Conservation (phyloP, 2,888 invertebrate species). For the Leptopilina drosophilae region DNA sequence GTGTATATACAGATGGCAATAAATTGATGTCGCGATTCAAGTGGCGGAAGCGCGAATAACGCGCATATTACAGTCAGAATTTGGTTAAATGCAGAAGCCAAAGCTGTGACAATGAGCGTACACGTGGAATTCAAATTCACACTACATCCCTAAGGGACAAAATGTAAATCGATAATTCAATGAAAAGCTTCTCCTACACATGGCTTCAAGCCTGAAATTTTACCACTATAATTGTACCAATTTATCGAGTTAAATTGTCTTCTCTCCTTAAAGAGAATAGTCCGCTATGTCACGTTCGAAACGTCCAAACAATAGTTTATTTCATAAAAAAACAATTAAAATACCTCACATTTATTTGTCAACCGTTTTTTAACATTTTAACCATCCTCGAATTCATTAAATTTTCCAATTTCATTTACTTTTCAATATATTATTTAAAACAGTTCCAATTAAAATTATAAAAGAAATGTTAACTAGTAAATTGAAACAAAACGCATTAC, state of each 20-base stretch:
- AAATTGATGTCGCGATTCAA: conserved; percentile 32
- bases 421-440: too few relatives aligned
- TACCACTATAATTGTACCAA: conserved; percentile 13
- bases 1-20: conserved; percentile 1
- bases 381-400: too few relatives aligned
- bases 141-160: conserved; percentile 55
- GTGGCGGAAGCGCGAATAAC: conserved; percentile 28
- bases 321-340: not conserved
- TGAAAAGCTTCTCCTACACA: conserved; percentile 54
- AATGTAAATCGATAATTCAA: conserved; percentile 63
- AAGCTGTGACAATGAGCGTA: conserved; percentile 52
- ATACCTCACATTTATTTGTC: not conserved
- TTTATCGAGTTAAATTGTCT: not conserved
- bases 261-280: conserved; percentile 4
- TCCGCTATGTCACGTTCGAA: not conserved
- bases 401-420: too few relatives aligned
- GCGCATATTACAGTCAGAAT: conserved; percentile 28
- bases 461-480: too few relatives aligned
- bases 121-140: conserved; percentile 45
- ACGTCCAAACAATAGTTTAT: not conserved
- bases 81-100: conserved; percentile 42
- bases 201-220: conserved; percentile 11
- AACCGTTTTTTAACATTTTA: not conserved
- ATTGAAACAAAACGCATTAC: too few relatives aligned
- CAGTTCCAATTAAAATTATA: too few relatives aligned